These are phyloP conservation scores for Heliconius ethilla DNA, from an alignment of 2,888 invertebrate genomes.

Conservation along the genomic window DNA sequence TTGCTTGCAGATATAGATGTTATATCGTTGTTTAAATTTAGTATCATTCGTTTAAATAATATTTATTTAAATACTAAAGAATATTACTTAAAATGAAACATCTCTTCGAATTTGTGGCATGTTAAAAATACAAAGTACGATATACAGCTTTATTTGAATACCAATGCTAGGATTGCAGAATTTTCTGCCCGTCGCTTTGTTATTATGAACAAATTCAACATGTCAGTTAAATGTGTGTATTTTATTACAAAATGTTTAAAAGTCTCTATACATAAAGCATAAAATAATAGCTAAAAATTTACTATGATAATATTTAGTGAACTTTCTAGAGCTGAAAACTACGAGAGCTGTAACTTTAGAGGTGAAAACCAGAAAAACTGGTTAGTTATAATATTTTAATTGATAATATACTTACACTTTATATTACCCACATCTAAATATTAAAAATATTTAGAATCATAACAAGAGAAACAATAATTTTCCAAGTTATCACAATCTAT, in stretches of 20 bases:
- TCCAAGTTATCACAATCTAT: neutral
- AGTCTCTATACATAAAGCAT: neutral
- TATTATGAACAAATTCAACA: constrained; percentile 23
- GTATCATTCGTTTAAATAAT: neutral
- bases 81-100: constrained; percentile 2
- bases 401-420: too few relatives aligned
- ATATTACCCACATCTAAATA: neutral
- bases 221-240: constrained; percentile 17
- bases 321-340: too few relatives aligned
- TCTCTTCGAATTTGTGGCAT: constrained; percentile 19
- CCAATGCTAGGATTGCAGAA: constrained; percentile 21
- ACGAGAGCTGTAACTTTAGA: too few relatives aligned
- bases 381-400: too few relatives aligned
- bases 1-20: too few relatives aligned
- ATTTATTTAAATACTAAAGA: constrained; percentile 3
- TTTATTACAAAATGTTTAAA: constrained; percentile 3
- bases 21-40: too few relatives aligned
- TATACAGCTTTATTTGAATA: constrained; percentile 16
- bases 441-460: neutral
- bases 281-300: neutral
- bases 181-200: constrained; percentile 19
- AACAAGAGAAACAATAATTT: neutral
- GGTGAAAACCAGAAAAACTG: too few relatives aligned
- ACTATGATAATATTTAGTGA: too few relatives aligned
- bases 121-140: constrained; percentile 19